A percentile compares a stretch with the other conserved stretches of the same genome.
These are phyloP conservation scores for Petromus typicus DNA, from an alignment of 2,113 vertebrate genomes.

Conservation along the genomic window DNA sequence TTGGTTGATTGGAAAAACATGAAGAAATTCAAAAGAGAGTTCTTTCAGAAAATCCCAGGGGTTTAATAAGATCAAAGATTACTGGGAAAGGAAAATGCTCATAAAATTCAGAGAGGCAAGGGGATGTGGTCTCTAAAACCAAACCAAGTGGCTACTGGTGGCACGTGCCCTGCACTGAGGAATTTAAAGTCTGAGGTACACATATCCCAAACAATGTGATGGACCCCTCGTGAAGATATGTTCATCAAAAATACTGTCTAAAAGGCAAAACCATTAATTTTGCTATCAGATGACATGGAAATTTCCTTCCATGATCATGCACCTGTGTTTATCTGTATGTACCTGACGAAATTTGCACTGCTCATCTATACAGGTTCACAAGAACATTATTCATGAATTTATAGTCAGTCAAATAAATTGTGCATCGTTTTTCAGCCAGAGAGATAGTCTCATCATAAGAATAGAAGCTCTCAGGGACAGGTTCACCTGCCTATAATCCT, in stretches of 20 bases:
- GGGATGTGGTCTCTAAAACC: slow-evolving; percentile 24
- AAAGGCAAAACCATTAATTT: not conserved
- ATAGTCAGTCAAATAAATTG: not conserved
- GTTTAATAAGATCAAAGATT: slow-evolving; percentile 80
- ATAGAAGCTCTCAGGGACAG: not conserved
- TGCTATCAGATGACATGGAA: not conserved
- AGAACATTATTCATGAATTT: not conserved
- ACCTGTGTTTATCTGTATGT: not conserved
- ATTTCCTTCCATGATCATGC: rapidly evolving
- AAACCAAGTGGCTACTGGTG: slow-evolving; percentile 57
- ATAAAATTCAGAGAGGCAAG: slow-evolving; percentile 78
- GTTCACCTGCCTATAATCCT: not conserved
- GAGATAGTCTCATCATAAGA: not conserved
- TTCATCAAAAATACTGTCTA: not conserved
- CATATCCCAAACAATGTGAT: not conserved
- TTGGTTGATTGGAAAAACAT: slow-evolving; percentile 78
- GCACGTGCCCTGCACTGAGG: not conserved
- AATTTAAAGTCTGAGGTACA: not conserved
- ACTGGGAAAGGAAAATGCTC: slow-evolving; percentile 73
- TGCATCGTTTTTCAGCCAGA: not conserved
- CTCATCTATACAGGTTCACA: not conserved
- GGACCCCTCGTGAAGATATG: not conserved
- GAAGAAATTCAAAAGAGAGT: slow-evolving; percentile 74
- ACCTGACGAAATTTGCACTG: not conserved
- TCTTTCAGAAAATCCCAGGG: slow-evolving; percentile 71